Percentiles rank a stretch among this genome's conserved stretches.
Evolutionary conservation across 1,140 invertebrate genomes (phyloP).

Genomic region (Drosophila lini): DNA sequence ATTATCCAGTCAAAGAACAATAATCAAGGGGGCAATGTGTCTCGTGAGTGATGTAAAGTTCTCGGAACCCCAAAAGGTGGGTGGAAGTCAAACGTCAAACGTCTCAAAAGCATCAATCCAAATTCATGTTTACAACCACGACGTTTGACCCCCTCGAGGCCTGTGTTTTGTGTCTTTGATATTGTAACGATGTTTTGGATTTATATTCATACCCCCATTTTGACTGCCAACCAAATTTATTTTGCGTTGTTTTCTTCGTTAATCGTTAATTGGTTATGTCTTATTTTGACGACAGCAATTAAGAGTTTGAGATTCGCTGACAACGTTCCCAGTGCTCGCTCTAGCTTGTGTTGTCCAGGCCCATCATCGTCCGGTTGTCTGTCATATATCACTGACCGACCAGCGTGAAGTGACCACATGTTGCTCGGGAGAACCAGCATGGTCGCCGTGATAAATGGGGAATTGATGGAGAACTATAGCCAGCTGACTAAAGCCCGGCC

Average conservation of each 20-base stretch:
- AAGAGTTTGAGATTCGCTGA: conserved; percentile 40
- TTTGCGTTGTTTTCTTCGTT: conserved; percentile 15
- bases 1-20: conserved; percentile 13
- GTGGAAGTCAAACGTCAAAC: conserved; percentile 1
- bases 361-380: conserved; percentile 40
- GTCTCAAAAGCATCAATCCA: conserved; percentile 26
- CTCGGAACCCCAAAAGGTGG: conserved; percentile 9
- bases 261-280: conserved; percentile 38
- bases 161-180: neutral
- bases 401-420: conserved; percentile 34
- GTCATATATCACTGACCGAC: conserved; percentile 43
- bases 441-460: conserved; percentile 35
- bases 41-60: conserved; percentile 41
- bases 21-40: conserved; percentile 2
- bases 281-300: conserved; percentile 47
- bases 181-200: conserved; percentile 9
- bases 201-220: conserved; percentile 36
- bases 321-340: conserved; percentile 43
- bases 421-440: conserved; percentile 35
- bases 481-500: conserved; percentile 21
- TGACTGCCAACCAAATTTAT: conserved; percentile 7
- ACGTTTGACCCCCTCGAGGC: conserved; percentile 13
- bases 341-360: conserved; percentile 8
- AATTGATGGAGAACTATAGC: conserved; percentile 31
- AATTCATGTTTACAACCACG: conserved; percentile 30